These are phyloP conservation scores for Hydropotes inermis DNA, from an alignment of 2,113 vertebrate species.

Conservation along the genomic window DNA sequence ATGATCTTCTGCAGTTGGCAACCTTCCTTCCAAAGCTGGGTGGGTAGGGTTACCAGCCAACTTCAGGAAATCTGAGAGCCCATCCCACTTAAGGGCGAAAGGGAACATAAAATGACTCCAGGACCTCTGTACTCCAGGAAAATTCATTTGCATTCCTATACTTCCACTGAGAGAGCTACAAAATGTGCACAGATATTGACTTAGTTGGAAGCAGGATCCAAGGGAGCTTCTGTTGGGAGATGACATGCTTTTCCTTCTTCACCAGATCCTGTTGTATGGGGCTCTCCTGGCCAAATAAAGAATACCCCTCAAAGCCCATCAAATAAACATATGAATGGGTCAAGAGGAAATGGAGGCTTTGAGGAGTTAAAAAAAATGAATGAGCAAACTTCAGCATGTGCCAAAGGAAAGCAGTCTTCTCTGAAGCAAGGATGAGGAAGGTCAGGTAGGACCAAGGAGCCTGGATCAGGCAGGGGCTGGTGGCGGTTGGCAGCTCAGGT, in stretches of 20 bases:
- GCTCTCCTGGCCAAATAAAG: not conserved
- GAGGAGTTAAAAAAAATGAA: not conserved
- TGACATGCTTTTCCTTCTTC: not conserved
- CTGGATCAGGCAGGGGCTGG: not conserved
- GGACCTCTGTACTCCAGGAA: constrained; percentile 5
- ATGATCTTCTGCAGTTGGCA: constrained; percentile 50
- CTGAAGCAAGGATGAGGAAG: not conserved
- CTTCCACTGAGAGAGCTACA: constrained; percentile 60
- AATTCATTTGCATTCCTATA: constrained; percentile 66
- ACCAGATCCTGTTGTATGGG: not conserved
- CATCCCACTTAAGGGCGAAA: not conserved
- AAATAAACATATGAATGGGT: not conserved
- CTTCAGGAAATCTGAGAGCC: not conserved
- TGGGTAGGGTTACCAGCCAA: not conserved
- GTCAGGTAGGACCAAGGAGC: not conserved
- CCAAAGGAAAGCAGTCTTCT: not conserved
- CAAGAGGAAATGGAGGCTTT: not conserved
- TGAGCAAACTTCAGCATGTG: not conserved
- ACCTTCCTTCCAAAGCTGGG: not conserved
- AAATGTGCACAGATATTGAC: constrained; percentile 48
- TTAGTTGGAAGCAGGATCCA: not conserved
- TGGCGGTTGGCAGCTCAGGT: not conserved
- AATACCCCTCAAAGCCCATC: not conserved
- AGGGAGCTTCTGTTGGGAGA: not conserved
- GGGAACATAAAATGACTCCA: not conserved